Conservation (phyloP, 1,140 invertebrate genomes). For the Meloidogyne exigua region DNA sequence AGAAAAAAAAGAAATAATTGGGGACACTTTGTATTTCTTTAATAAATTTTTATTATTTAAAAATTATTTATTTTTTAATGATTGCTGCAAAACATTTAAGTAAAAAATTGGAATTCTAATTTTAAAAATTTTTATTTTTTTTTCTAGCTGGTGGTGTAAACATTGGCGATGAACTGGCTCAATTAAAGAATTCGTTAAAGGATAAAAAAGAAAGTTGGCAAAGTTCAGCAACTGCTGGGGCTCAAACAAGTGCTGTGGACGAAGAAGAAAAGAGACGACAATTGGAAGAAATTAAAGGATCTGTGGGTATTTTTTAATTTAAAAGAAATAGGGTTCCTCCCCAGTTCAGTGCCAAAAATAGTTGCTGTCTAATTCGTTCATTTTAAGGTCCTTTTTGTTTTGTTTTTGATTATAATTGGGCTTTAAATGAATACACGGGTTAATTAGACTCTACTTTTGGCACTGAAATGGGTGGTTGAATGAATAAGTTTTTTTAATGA, state of each 20-base stretch:
- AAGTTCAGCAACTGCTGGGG: conserved; percentile 50
- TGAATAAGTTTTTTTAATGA: too few relatives aligned
- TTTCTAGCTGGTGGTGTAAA: conserved; percentile 50
- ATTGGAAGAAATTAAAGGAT: conserved; percentile 50
- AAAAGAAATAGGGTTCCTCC: too few relatives aligned
- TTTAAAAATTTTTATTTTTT: conserved; percentile 19
- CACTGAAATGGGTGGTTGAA: too few relatives aligned
- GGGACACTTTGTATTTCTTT: too few relatives aligned
- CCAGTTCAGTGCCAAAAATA: too few relatives aligned
- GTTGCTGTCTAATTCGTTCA: too few relatives aligned
- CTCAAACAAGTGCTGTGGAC: conserved; percentile 37
- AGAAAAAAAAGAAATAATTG: too few relatives aligned
- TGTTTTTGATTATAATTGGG: too few relatives aligned
- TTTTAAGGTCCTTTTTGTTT: too few relatives aligned
- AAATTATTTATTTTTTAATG: background rate
- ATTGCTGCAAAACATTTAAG: background rate
- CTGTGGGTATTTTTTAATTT: conserved; percentile 33
- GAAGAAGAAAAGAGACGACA: conserved; percentile 43
- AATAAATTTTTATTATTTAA: too few relatives aligned
- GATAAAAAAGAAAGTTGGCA: conserved; percentile 61
- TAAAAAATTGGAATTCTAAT: background rate
- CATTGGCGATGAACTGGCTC: conserved; percentile 55
- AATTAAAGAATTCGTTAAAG: conserved; percentile 42
- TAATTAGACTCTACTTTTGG: too few relatives aligned
- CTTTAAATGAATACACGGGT: too few relatives aligned